Evolutionary conservation across 2,797 vertebrate genomes (phyloP).

Genomic region (Aratinga solstitialis): DNA sequence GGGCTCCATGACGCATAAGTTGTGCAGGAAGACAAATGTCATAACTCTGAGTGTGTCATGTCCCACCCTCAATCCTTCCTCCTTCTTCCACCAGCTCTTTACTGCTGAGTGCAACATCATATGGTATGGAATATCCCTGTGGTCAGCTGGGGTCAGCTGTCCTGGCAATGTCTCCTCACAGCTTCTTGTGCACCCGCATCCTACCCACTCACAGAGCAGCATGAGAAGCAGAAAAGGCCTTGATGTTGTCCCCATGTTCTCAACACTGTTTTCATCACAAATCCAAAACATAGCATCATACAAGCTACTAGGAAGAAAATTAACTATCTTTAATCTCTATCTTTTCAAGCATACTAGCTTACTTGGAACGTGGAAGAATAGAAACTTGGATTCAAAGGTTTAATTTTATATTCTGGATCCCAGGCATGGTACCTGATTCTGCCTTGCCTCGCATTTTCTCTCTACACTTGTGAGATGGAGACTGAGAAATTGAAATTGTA

Average conservation of each 20-base stretch:
- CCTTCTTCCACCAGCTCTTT: not conserved
- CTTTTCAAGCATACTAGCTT: not conserved
- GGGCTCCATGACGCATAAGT: not conserved
- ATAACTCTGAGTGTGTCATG: fast-evolving
- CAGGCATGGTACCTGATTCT: not conserved
- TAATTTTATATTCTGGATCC: not conserved
- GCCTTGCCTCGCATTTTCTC: not conserved
- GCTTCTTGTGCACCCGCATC: fast-evolving
- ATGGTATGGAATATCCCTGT: not conserved
- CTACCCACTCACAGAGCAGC: fast-evolving
- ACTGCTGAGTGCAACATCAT: not conserved
- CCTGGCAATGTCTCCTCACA: not conserved
- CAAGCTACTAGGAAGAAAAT: not conserved
- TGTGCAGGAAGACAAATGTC: not conserved
- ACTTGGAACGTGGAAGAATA: not conserved
- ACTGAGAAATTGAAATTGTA: not conserved
- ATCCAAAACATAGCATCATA: not conserved
- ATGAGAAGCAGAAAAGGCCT: not conserved
- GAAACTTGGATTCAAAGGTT: not conserved
- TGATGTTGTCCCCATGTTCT: not conserved
- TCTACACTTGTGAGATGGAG: not conserved
- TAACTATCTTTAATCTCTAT: not conserved
- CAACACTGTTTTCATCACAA: not conserved
- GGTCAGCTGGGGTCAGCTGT: not conserved
- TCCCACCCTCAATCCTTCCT: too few species aligned